Conservation (phyloP, 2,113 vertebrate genomes). For the Maccullochella peelii region DNA sequence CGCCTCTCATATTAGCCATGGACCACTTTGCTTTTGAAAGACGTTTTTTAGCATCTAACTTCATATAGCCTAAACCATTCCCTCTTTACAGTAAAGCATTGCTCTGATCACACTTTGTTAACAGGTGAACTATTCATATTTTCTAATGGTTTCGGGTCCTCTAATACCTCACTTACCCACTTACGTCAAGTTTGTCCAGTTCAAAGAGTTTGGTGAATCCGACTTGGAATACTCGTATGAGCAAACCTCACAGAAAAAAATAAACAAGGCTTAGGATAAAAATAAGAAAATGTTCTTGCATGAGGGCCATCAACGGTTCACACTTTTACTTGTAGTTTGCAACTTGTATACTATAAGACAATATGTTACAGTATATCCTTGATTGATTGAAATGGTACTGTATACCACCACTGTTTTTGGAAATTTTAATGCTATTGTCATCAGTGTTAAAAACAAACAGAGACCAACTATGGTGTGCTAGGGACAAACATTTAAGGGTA, state of each 20-base stretch:
- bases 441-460: not conserved
- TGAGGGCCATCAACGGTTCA: not conserved
- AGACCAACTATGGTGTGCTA: too few species aligned
- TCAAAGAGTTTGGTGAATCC: not conserved
- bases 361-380: not conserved
- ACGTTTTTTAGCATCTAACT: not conserved
- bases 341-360: not conserved
- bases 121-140: not conserved
- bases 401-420: too few species aligned
- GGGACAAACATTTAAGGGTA: not conserved
- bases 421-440: not conserved
- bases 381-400: not conserved
- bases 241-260: too few species aligned
- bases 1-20: not conserved
- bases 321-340: not conserved
- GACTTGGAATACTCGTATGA: too few species aligned
- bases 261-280: not conserved
- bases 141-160: not conserved
- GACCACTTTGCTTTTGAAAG: not conserved
- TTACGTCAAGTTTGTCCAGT: not conserved
- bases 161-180: too few species aligned
- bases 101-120: not conserved
- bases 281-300: not conserved
- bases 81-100: not conserved
- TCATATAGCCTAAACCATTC: not conserved